phyloP scores from a whole-genome alignment of 2,113 vertebrate genomes.

The Henicopernis longicauda region DNA sequence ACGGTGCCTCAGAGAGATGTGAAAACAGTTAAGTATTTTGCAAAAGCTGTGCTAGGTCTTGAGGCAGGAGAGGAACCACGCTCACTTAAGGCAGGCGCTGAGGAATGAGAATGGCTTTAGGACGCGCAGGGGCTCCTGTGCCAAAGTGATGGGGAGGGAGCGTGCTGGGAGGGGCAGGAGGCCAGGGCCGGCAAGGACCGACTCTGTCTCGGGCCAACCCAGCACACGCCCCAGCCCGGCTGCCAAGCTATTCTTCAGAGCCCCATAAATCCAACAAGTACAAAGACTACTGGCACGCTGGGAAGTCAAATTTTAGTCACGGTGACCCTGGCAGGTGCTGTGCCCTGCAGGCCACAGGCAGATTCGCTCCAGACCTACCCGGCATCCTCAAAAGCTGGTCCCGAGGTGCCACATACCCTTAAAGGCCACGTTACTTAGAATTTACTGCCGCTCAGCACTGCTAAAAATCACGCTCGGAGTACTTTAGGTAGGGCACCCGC shows the following conservation, averaged over 20 bases:
- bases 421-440: neutral
- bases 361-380: neutral
- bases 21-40: neutral
- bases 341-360: neutral
- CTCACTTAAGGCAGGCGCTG: rapidly evolving
- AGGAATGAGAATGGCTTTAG: neutral
- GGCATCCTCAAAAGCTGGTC: neutral
- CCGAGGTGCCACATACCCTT: neutral
- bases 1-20: neutral
- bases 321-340: neutral
- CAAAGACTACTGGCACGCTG: rapidly evolving
- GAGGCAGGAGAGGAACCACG: neutral
- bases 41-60: neutral
- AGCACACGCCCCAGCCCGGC: neutral
- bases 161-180: neutral
- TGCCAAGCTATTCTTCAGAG: neutral
- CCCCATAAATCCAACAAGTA: neutral
- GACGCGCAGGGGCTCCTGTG: neutral
- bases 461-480: neutral
- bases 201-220: neutral
- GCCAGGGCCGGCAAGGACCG: neutral
- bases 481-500: neutral
- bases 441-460: neutral
- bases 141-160: neutral
- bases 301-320: neutral